Percentiles rank a stretch among this genome's conserved stretches.
Evolutionary conservation across 2,888 invertebrate genomes (phyloP).

Genomic region (Drosophila acutilabella): DNA sequence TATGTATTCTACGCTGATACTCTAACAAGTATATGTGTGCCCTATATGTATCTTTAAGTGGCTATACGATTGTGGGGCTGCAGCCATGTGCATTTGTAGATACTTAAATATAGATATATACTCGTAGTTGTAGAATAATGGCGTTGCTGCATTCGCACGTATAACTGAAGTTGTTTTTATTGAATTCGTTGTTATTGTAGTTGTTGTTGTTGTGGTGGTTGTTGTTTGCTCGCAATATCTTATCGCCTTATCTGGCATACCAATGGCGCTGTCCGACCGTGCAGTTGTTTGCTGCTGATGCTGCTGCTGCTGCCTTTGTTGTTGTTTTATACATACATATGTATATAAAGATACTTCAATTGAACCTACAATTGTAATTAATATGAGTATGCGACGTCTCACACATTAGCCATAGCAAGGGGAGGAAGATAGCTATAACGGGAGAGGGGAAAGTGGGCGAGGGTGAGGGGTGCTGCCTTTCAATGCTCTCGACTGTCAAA

Average conservation of each 20-base stretch:
- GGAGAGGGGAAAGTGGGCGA: neutral
- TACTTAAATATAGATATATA: slow-evolving; percentile 28
- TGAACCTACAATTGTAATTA: slow-evolving; percentile 73
- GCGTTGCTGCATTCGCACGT: slow-evolving; percentile 46
- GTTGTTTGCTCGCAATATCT: slow-evolving; percentile 20
- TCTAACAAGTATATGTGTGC: neutral
- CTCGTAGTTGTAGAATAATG: slow-evolving; percentile 18
- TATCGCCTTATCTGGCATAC: slow-evolving; percentile 73
- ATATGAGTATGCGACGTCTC: slow-evolving; percentile 50
- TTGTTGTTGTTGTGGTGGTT: slow-evolving; percentile 21
- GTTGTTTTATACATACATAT: neutral
- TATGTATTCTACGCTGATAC: neutral
- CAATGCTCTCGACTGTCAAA: slow-evolving; percentile 5
- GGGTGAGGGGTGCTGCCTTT: neutral
- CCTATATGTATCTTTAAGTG: slow-evolving; percentile 55
- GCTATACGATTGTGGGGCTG: slow-evolving; percentile 4
- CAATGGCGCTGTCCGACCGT: slow-evolving; percentile 52
- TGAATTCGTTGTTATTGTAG: neutral
- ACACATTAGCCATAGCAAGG: neutral
- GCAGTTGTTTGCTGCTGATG: slow-evolving; percentile 32
- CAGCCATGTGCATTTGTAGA: slow-evolving; percentile 42
- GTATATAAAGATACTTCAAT: slow-evolving; percentile 60
- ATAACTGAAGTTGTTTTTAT: slow-evolving; percentile 27
- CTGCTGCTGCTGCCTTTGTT: slow-evolving; percentile 28
- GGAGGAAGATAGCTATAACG: neutral